Evolutionary conservation across 2,797 vertebrate species (phyloP).

Genomic region (Acanthurus leucopareius): DNA sequence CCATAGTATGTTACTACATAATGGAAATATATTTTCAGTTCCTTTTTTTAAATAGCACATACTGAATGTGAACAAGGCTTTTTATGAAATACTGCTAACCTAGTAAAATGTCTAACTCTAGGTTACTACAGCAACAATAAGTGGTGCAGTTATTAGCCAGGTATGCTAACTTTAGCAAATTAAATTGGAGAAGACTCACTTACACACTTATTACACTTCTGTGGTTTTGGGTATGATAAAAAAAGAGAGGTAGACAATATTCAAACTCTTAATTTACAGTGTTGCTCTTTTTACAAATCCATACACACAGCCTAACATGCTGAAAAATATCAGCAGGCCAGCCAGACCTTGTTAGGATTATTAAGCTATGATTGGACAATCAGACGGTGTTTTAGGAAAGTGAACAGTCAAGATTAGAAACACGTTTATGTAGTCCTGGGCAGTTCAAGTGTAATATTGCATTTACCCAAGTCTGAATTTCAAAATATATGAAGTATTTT

Average conservation of each 20-base stretch:
- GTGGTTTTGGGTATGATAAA: no score
- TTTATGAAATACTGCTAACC: background rate
- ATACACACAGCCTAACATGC: background rate
- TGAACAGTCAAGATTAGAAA: background rate
- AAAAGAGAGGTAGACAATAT: background rate
- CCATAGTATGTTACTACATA: background rate
- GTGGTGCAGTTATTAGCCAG: rapidly evolving
- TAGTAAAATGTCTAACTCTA: background rate
- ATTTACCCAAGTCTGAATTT: background rate
- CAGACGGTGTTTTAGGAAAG: background rate
- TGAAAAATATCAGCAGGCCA: background rate
- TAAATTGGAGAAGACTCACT: background rate
- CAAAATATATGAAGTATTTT: background rate
- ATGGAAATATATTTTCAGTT: background rate
- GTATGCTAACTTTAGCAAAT: background rate
- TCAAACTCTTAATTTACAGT: no score
- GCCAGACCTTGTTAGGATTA: background rate
- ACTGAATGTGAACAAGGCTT: background rate
- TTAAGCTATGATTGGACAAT: background rate
- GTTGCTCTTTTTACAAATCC: background rate
- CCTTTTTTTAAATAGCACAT: background rate
- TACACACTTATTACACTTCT: no score
- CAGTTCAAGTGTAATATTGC: background rate
- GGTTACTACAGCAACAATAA: background rate
- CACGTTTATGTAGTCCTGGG: rapidly evolving